Evolutionary conservation across 2,888 invertebrate species (phyloP).

Genomic region (Teinopalpus imperialis): DNA sequence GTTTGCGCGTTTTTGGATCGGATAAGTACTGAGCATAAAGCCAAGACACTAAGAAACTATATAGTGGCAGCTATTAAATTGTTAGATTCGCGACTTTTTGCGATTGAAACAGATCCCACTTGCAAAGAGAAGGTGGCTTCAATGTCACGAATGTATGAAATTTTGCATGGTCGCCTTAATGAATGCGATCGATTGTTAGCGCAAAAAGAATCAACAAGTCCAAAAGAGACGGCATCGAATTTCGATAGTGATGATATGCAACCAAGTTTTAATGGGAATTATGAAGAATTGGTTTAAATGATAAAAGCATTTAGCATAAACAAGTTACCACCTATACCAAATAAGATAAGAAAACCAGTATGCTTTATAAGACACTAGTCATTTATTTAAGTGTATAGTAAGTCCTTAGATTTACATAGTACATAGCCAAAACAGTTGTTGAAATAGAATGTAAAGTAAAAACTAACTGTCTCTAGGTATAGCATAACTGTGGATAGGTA

Average conservation of each 20-base stretch:
- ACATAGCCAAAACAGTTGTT: no score
- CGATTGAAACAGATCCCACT: slow-evolving; percentile 74
- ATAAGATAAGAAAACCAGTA: neutral
- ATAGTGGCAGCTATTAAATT: slow-evolving; percentile 76
- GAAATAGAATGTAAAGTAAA: no score
- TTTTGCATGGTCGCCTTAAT: slow-evolving; percentile 66
- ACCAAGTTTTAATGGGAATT: slow-evolving; percentile 63
- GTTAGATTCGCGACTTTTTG: slow-evolving; percentile 72
- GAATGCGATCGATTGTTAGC: slow-evolving; percentile 69
- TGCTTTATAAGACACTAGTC: slow-evolving; percentile 27
- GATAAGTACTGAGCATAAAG: slow-evolving; percentile 72
- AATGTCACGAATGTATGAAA: slow-evolving; percentile 74
- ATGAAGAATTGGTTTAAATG: slow-evolving; percentile 59
- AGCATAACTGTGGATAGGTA: no score
- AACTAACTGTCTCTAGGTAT: no score
- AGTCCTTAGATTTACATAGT: neutral
- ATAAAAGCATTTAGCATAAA: neutral
- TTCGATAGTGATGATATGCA: slow-evolving; percentile 66
- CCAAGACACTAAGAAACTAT: slow-evolving; percentile 74
- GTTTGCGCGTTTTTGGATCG: slow-evolving; percentile 73
- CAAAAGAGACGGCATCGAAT: slow-evolving; percentile 45
- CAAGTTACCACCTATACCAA: no score
- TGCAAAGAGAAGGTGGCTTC: slow-evolving; percentile 77
- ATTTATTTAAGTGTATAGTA: slow-evolving; percentile 19
- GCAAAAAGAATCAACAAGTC: slow-evolving; percentile 52